Evolutionary conservation across 2,113 vertebrate species (phyloP).

Genomic region (Chaetodon auriga): DNA sequence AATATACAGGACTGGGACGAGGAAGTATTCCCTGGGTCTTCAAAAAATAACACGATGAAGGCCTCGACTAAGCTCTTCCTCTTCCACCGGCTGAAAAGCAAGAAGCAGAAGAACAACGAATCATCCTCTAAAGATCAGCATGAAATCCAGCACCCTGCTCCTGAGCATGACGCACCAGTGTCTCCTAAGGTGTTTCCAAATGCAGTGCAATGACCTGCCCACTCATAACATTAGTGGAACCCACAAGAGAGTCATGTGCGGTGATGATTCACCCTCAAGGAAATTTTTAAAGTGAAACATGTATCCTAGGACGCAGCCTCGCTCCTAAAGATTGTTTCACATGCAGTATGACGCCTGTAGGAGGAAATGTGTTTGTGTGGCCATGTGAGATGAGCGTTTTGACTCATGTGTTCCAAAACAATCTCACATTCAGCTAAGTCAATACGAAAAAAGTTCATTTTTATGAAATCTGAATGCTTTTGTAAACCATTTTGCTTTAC

Average conservation of each 20-base stretch:
- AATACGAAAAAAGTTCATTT: neutral
- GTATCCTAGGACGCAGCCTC: neutral
- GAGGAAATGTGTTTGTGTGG: neutral
- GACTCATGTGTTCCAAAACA: neutral
- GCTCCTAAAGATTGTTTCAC: neutral
- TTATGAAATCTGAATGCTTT: neutral
- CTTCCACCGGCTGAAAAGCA: constrained; percentile 89
- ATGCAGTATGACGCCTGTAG: neutral
- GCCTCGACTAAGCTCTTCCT: constrained; percentile 93
- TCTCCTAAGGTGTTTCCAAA: constrained; percentile 63
- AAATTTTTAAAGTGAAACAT: neutral
- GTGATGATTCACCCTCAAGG: neutral
- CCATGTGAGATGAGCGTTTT: neutral
- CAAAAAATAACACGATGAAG: constrained; percentile 90
- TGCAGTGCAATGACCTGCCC: neutral
- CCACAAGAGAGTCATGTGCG: neutral
- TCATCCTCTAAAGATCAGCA: constrained; percentile 84
- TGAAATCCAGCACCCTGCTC: constrained; percentile 79
- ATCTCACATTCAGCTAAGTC: neutral
- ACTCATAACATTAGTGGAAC: neutral
- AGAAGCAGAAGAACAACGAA: constrained; percentile 88
- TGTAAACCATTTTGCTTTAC: neutral
- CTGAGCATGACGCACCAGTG: constrained; percentile 61
- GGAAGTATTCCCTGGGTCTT: constrained; percentile 88
- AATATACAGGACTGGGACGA: constrained; percentile 87